Evolutionary conservation across 2,797 vertebrate species (phyloP), one percentile per base, ranked within the genome.

Genomic region (Sylvilagus floridanus): DNA sequence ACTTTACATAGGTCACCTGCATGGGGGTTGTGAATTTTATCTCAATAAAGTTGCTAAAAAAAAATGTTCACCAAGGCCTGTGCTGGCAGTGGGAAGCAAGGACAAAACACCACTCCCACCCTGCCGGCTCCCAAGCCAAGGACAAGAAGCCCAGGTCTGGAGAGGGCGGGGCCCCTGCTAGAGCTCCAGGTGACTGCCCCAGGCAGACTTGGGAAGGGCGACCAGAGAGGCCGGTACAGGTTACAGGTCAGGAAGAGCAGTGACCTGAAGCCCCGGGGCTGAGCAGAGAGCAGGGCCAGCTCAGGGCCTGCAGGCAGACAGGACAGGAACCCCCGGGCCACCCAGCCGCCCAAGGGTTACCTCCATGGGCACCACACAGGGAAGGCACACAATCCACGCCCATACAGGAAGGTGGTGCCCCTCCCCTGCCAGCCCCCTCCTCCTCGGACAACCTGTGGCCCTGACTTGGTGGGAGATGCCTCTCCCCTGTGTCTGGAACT

Each of bases 1-100:
- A 62, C 12, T 90, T 94, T 88, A 84, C 84, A 71, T 78, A 42
- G 30, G 65, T 81, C 86, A 82, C 22, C 11, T 83, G 16, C 7
- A 50, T 4, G 2, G 47, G 16, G 54, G 54, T 57, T 19, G 72
- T 57, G 52, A 87, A 66, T 71, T 85, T 63, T 47, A 60, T 30
- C 68, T 76, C 66, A 79, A 63, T 42, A 92, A 63, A 94, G n/a
- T 22, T 77, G 14, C 37, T 88, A 37, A 24, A 57, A 50, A 78
- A 52, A 86, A 19, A 63, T 42, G 72, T 72, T 94, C 88, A 78
- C 77, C 28, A 82, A 90, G 42, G 47, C 54, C 32, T 84, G 26
- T 62, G 78, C 50, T 24, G 63, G 69, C 52, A 88, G 30, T 37
- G 14, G 17, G 17, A 69, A 84, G 52, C 72, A 73, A 72, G 82